These are phyloP conservation scores for Streblospio benedicti DNA, from an alignment of 1,140 invertebrate species.

Conservation along the genomic window DNA sequence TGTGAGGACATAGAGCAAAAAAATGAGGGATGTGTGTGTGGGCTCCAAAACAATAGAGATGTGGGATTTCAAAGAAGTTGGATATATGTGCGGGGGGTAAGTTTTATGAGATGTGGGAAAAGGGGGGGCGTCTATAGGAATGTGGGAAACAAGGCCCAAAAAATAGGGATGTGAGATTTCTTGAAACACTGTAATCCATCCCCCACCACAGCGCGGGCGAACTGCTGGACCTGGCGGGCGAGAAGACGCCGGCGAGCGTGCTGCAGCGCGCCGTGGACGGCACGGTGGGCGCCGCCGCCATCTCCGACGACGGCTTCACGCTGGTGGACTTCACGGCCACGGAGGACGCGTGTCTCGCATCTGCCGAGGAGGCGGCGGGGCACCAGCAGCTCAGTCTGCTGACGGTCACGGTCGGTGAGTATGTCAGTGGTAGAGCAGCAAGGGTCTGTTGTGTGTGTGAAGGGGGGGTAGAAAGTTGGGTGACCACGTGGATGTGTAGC, in stretches of 20 bases:
- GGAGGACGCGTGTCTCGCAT: slow-evolving; percentile 7
- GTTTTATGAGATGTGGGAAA: no score
- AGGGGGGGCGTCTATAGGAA: no score
- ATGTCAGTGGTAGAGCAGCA: no score
- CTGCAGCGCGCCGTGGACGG: no score
- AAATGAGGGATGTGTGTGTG: no score
- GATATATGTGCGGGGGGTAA: no score
- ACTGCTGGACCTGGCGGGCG: slow-evolving; percentile 14
- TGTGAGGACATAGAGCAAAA: no score
- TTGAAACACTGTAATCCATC: no score
- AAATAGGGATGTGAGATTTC: no score
- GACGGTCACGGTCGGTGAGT: not conserved
- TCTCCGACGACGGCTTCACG: not conserved
- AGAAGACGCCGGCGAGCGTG: slow-evolving; percentile 16
- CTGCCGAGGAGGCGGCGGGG: not conserved
- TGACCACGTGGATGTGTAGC: not conserved
- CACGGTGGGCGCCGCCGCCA: not conserved
- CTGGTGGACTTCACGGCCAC: slow-evolving; percentile 16
- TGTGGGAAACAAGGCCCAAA: no score
- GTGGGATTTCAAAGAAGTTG: no score
- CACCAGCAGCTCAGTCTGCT: not conserved
- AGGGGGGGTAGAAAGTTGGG: not conserved
- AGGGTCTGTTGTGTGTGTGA: not conserved
- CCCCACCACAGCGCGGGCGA: slow-evolving; percentile 15
- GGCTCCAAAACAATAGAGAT: no score